Conservation (phyloP, 1,140 invertebrate species). For the Drosophila bifasciata region DNA sequence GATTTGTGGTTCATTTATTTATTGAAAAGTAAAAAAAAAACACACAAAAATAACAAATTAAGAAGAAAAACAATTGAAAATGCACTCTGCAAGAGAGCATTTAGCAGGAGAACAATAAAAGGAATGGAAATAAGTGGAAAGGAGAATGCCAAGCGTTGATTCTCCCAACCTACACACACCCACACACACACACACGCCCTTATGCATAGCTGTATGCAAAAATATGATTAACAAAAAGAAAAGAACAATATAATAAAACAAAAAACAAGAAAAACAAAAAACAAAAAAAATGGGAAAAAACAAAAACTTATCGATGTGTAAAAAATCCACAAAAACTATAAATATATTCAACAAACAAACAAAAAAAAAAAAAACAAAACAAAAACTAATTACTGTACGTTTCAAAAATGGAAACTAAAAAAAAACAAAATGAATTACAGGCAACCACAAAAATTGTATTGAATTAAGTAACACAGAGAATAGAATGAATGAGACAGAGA, state of each 20-base stretch:
- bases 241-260: not conserved
- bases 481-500: constrained; percentile 41
- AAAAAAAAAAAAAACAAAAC: not conserved
- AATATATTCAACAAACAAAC: constrained; percentile 6
- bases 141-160: constrained; percentile 39
- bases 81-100: constrained; percentile 10
- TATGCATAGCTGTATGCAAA: constrained; percentile 30
- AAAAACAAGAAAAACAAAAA: constrained; percentile 1
- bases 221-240: not conserved
- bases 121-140: not conserved
- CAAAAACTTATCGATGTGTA: constrained; percentile 5
- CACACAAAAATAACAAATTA: not conserved
- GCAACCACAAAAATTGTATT: too few species aligned
- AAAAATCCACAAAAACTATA: constrained; percentile 11
- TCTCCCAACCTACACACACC: constrained; percentile 2
- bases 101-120: constrained; percentile 7
- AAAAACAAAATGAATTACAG: too few species aligned
- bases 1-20: too few species aligned
- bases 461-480: constrained; percentile 15
- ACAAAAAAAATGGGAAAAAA: constrained; percentile 10
- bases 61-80: constrained; percentile 14
- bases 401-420: too few species aligned
- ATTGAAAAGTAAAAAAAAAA: not conserved
- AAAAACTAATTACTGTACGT: too few species aligned
- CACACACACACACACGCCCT: constrained; percentile 2